phyloP scores from a whole-genome alignment of 2,888 invertebrate species.

The Bhutanitis thaidina region DNA sequence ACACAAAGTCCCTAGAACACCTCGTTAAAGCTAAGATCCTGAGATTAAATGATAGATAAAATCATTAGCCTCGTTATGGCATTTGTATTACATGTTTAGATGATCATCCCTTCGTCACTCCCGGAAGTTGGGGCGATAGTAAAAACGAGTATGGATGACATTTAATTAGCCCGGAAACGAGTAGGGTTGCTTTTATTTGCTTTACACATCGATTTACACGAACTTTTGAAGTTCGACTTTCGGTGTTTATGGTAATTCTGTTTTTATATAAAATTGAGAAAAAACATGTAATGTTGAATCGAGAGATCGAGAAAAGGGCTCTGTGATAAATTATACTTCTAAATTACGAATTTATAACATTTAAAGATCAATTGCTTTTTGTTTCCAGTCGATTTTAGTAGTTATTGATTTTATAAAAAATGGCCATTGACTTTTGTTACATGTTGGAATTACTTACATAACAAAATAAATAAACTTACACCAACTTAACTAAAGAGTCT shows the following conservation, averaged over 20 bases:
- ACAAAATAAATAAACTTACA: too few species aligned
- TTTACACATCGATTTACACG: conserved; percentile 22
- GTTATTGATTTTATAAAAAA: too few species aligned
- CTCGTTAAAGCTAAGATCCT: background rate
- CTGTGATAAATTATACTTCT: too few species aligned
- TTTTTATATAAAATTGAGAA: conserved; percentile 15
- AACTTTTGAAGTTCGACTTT: conserved; percentile 15
- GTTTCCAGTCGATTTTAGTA: too few species aligned
- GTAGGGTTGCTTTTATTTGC: conserved; percentile 22
- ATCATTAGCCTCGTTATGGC: conserved; percentile 35
- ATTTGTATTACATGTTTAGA: conserved; percentile 58
- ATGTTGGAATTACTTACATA: too few species aligned
- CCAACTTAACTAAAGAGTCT: too few species aligned
- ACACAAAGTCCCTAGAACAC: too few species aligned
- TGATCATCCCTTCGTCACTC: conserved; percentile 6
- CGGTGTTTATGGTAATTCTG: background rate
- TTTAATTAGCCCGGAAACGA: conserved; percentile 33
- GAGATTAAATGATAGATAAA: conserved; percentile 24
- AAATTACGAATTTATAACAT: too few species aligned
- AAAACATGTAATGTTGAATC: background rate
- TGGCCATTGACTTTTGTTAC: too few species aligned
- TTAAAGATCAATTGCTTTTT: too few species aligned
- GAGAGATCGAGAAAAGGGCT: background rate
- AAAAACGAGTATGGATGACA: conserved; percentile 25
- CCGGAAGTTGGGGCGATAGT: conserved; percentile 22